Conservation (phyloP, 2,888 invertebrate species). For the Oasisia sp. region DNA sequence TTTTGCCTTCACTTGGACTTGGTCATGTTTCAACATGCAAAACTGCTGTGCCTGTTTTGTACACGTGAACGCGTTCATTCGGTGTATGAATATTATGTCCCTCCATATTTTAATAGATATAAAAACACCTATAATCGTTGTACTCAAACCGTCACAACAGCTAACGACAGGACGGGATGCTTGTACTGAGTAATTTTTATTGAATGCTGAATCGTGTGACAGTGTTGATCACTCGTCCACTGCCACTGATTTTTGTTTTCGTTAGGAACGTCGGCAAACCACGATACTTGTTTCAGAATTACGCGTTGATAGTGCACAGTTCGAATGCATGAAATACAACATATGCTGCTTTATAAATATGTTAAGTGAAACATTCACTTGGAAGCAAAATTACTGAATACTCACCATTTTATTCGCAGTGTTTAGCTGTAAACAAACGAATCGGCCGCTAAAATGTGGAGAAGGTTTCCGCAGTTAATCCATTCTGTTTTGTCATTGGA, state of each 20-base stretch:
- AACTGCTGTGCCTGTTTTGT: background rate
- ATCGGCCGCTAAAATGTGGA: background rate
- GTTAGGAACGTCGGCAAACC: constrained; percentile 8
- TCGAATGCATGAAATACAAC: background rate
- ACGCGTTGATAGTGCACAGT: background rate
- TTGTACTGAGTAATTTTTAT: background rate
- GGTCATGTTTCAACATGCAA: background rate
- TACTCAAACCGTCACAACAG: background rate
- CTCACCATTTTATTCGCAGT: background rate
- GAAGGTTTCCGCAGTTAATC: background rate
- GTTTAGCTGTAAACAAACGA: constrained; percentile 17
- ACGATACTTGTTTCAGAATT: background rate
- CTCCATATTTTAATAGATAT: background rate
- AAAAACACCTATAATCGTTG: background rate
- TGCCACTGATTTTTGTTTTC: background rate
- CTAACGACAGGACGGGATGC: background rate
- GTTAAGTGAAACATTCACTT: background rate
- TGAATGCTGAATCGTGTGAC: background rate
- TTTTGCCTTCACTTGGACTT: background rate
- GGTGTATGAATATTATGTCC: background rate
- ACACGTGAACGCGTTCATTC: background rate
- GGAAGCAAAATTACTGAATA: background rate
- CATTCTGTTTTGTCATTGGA: background rate
- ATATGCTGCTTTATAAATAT: background rate
- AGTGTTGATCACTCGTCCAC: background rate